These are phyloP conservation scores for Carassius carassius DNA, from an alignment of 2,113 vertebrate species.

Conservation along the genomic window DNA sequence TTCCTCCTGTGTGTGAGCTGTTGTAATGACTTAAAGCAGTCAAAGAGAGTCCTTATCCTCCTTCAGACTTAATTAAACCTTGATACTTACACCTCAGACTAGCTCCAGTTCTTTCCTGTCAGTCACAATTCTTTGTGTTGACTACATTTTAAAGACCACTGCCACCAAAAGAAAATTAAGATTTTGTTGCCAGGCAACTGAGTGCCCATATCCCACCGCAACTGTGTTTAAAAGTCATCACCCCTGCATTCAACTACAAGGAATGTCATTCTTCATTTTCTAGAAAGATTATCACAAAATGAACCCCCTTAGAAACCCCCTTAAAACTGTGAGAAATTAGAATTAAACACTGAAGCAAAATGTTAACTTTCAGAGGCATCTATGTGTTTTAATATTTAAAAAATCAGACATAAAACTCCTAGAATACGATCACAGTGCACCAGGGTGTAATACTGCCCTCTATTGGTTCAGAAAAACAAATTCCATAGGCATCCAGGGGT, in stretches of 20 bases:
- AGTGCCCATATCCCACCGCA: not conserved
- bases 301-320: not conserved
- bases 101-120: not conserved
- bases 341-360: not conserved
- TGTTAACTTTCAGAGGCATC: not conserved
- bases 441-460: constrained; percentile 44
- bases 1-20: constrained; percentile 61
- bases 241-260: not conserved
- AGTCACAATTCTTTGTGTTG: not conserved
- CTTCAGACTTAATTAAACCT: constrained; percentile 20
- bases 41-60: constrained; percentile 54
- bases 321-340: not conserved
- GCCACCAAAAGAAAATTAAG: constrained; percentile 32
- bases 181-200: constrained; percentile 49
- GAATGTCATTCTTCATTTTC: constrained; percentile 1
- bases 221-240: constrained; percentile 37
- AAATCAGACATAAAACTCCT: not conserved
- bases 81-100: not conserved
- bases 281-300: not conserved
- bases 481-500: not conserved
- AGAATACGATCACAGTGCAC: not conserved
- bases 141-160: constrained; percentile 24
- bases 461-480: constrained; percentile 30
- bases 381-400: not conserved
- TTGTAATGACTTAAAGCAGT: constrained; percentile 68